phyloP scores from a whole-genome alignment of 2,888 invertebrate genomes.

The Calameuta filiformis region DNA sequence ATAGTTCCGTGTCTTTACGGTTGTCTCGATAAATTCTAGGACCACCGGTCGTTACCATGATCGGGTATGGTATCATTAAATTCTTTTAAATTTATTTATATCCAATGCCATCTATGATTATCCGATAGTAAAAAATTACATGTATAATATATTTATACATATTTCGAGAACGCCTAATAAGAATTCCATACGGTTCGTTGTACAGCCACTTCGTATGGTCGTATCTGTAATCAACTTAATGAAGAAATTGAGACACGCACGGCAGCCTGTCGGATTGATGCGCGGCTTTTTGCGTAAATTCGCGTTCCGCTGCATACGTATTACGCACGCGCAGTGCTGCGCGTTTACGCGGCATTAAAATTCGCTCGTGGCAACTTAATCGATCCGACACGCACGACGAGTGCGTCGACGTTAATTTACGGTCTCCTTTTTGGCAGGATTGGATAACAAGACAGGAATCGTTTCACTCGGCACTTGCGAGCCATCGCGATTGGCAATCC shows the following conservation, averaged over 20 bases:
- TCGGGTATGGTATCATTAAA: constrained; percentile 55
- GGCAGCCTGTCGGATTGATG: background rate
- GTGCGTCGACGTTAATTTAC: background rate
- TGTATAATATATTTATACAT: too few relatives aligned
- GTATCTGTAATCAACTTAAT: background rate
- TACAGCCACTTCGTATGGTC: background rate
- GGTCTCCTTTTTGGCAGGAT: background rate
- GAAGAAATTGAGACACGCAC: background rate
- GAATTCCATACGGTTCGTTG: background rate
- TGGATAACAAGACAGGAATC: background rate
- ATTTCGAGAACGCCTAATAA: background rate
- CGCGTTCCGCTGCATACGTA: background rate
- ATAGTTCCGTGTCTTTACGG: too few relatives aligned
- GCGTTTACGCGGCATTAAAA: background rate
- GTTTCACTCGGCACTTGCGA: background rate
- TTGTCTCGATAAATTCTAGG: background rate
- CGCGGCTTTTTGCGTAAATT: background rate
- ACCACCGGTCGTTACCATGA: constrained; percentile 54
- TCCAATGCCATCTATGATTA: background rate
- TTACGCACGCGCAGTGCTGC: background rate
- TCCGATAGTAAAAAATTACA: background rate
- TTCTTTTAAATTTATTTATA: background rate
- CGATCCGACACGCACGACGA: background rate
- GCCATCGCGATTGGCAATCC: background rate
- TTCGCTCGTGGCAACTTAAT: background rate